phyloP scores from a whole-genome alignment of 1,140 invertebrate species.

The Acromyrmex heyeri region DNA sequence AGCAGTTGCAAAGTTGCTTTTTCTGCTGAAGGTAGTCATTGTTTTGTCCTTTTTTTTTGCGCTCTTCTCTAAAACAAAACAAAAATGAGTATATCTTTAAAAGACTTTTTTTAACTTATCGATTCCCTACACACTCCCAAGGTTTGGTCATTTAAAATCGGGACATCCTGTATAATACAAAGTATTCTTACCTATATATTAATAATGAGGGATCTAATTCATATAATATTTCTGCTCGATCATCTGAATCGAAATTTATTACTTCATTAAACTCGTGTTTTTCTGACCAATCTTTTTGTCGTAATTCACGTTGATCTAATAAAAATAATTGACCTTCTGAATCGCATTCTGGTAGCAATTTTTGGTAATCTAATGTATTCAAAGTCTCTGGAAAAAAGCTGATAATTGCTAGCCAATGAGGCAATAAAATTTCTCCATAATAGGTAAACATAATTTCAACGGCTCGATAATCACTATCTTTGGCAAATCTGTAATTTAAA shows the following conservation, averaged over 20 bases:
- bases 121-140: too few species aligned
- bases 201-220: conserved; percentile 78
- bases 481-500: conserved; percentile 82
- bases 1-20: too few species aligned
- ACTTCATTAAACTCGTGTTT: conserved; percentile 87
- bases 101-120: too few species aligned
- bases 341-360: conserved; percentile 89
- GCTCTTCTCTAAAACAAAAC: too few species aligned
- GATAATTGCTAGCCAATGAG: conserved; percentile 91
- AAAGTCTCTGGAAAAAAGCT: conserved; percentile 93
- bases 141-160: too few species aligned
- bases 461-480: conserved; percentile 88
- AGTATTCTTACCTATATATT: conserved; percentile 70
- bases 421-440: conserved; percentile 88
- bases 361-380: conserved; percentile 90
- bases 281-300: conserved; percentile 90
- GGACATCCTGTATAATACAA: not conserved
- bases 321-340: conserved; percentile 86
- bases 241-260: conserved; percentile 73
- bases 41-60: too few species aligned
- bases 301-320: conserved; percentile 86
- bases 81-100: too few species aligned
- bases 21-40: too few species aligned
- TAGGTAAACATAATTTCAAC: conserved; percentile 91
- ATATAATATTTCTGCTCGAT: conserved; percentile 79